Conservation (phyloP, 2,797 vertebrate genomes). For the Peromyscus nudipes region DNA sequence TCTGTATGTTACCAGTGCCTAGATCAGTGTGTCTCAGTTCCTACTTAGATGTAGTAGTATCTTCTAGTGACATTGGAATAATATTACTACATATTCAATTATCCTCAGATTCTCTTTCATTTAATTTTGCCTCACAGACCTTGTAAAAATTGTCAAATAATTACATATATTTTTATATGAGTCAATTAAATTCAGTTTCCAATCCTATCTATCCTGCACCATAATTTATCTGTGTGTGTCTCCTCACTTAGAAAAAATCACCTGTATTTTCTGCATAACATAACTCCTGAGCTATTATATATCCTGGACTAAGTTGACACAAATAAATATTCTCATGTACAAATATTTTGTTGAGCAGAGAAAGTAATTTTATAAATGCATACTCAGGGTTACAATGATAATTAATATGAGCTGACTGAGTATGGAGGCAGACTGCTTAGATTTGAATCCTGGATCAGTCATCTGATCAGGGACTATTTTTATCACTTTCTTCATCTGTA, state of each 20-base stretch:
- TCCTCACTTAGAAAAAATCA: constrained; percentile 13
- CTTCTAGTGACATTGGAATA: neutral
- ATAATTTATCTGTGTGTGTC: constrained; percentile 43
- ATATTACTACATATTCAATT: constrained; percentile 46
- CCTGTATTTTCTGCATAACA: constrained; percentile 32
- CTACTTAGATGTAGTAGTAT: neutral
- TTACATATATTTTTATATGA: neutral
- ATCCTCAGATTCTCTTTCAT: constrained; percentile 13
- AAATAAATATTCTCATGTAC: neutral
- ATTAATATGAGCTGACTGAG: constrained; percentile 28
- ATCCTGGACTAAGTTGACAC: neutral
- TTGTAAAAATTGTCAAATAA: constrained; percentile 50
- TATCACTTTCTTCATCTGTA: constrained; percentile 43
- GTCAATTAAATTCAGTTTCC: constrained; percentile 35
- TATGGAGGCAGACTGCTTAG: neutral
- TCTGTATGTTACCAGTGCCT: neutral
- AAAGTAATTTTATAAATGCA: constrained; percentile 51
- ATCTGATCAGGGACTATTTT: neutral
- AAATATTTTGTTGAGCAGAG: constrained; percentile 19
- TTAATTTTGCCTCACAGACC: constrained; percentile 27
- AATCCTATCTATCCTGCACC: neutral
- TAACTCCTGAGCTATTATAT: constrained; percentile 1
- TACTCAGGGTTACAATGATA: neutral
- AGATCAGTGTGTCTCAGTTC: constrained; percentile 2
- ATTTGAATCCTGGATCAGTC: constrained; percentile 33